A percentile compares a stretch with the other conserved stretches of the same genome.
phyloP scores from a whole-genome alignment of 2,113 vertebrate genomes.

The Lichenostomus cassidix region DNA sequence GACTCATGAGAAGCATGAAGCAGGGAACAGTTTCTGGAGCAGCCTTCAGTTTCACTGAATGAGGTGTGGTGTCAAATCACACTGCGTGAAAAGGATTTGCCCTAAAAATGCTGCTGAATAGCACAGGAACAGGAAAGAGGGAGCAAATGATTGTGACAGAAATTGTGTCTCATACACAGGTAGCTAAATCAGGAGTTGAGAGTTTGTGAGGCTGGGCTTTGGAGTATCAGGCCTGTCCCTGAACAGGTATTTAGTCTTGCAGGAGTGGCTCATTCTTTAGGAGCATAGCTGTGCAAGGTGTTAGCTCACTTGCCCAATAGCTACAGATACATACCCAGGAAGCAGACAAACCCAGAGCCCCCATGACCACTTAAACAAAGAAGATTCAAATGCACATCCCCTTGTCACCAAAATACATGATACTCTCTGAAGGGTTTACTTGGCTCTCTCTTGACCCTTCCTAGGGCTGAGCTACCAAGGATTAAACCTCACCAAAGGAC shows the following conservation, averaged over 20 bases:
- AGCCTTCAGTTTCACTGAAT: not conserved
- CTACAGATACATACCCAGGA: not conserved
- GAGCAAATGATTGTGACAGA: not conserved
- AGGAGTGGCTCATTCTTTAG: conserved; percentile 22
- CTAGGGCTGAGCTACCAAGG: not conserved
- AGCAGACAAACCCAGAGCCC: not conserved
- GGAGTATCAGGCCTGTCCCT: not conserved
- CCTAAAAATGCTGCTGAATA: not conserved
- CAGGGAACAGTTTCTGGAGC: not conserved
- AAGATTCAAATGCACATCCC: not conserved
- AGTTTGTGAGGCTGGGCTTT: not conserved
- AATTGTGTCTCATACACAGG: not conserved
- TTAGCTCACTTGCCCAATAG: not conserved
- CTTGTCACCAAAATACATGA: not conserved
- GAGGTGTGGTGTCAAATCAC: not conserved
- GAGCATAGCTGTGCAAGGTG: not conserved
- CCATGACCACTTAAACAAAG: not conserved
- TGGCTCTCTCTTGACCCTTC: not conserved
- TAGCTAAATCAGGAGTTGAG: not conserved
- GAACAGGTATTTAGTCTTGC: not conserved
- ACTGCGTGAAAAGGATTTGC: accelerated
- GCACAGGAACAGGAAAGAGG: not conserved
- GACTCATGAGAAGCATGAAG: not conserved
- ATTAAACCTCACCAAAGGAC: not conserved
- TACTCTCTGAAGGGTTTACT: not conserved